Conservation (phyloP, 2,113 vertebrate species). For the Geococcyx californianus region DNA sequence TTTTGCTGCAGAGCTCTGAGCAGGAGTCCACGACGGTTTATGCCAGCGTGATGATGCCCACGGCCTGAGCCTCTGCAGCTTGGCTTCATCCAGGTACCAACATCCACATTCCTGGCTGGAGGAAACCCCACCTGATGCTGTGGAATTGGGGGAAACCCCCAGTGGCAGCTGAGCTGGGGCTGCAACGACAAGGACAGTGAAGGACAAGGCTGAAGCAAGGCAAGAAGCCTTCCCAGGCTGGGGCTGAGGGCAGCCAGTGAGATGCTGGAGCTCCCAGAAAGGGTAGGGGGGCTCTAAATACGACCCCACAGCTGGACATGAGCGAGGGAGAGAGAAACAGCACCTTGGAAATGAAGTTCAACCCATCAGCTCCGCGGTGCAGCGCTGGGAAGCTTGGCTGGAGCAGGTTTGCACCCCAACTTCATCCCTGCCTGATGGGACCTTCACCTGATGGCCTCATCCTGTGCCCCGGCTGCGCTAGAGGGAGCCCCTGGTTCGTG, state of each 20-base stretch:
- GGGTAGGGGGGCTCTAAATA: background rate
- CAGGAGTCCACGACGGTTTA: background rate
- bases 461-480: fast-evolving
- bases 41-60: background rate
- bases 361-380: fast-evolving
- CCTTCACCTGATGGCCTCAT: background rate
- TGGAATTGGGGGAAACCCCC: fast-evolving
- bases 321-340: fast-evolving
- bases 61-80: background rate
- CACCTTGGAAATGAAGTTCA: fast-evolving
- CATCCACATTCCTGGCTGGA: fast-evolving
- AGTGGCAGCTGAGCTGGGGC: background rate
- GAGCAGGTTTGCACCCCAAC: background rate
- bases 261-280: background rate
- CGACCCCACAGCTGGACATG: fast-evolving
- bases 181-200: fast-evolving
- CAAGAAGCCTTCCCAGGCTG: background rate
- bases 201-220: background rate
- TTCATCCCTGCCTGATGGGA: background rate
- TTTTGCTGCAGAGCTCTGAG: background rate
- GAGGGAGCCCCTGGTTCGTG: background rate
- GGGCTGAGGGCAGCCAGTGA: fast-evolving
- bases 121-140: fast-evolving
- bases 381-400: fast-evolving
- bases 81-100: fast-evolving